Conservation (phyloP, 2,113 vertebrate species). For the Craseonycteris thonglongyai region DNA sequence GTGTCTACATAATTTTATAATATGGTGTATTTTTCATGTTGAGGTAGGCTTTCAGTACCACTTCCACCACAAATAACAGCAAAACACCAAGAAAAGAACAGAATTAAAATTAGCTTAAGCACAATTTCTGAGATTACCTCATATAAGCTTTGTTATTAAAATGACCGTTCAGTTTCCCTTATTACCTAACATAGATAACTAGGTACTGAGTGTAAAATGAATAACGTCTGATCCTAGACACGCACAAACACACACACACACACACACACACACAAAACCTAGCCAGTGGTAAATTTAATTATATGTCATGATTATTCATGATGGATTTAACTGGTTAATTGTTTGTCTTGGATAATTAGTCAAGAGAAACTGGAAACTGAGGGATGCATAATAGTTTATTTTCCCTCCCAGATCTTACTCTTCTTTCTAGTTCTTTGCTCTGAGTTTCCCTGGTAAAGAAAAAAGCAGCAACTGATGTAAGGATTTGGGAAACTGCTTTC, state of each 20-base stretch:
- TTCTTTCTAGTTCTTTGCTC: background rate
- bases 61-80: background rate
- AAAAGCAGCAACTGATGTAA: background rate
- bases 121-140: background rate
- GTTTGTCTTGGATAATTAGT: background rate
- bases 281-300: background rate
- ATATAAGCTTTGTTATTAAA: background rate
- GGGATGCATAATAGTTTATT: background rate
- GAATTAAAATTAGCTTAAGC: background rate
- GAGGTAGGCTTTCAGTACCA: background rate
- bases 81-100: background rate
- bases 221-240: background rate
- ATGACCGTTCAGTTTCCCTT: background rate
- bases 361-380: background rate
- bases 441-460: background rate
- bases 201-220: background rate
- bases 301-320: no score
- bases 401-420: background rate
- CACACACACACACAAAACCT: no score
- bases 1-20: background rate
- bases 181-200: background rate
- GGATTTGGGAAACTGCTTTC: slow-evolving; percentile 5
- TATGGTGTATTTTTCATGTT: background rate
- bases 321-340: background rate
- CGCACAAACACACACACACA: no score